Evolutionary conservation across 37 sponge, comb jelly and placozoan species (phyloP).

Genomic region (Chondrosia reniformis): DNA sequence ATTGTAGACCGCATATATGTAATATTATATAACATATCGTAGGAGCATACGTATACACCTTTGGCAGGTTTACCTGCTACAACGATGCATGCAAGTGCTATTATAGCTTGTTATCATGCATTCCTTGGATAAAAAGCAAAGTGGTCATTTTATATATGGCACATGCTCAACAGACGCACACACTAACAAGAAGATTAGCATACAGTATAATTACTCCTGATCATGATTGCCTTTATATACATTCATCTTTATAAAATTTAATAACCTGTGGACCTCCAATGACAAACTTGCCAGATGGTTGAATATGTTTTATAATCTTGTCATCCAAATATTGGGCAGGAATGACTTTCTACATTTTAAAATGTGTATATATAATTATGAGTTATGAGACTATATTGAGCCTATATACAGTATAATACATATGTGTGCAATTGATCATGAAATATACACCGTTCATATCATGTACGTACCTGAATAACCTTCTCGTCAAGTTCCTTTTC

Average conservation of each 20-base stretch:
- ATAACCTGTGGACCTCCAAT: conserved; percentile 91
- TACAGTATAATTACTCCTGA: neutral
- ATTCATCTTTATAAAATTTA: neutral
- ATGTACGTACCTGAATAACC: conserved; percentile 79
- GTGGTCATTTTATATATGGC: too few species aligned
- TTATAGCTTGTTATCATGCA: too few species aligned
- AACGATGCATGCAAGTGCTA: too few species aligned
- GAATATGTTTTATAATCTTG: conserved; percentile 80
- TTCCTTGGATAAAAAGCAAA: too few species aligned
- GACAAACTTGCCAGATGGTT: conserved; percentile 91
- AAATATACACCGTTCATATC: too few species aligned
- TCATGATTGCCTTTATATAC: neutral
- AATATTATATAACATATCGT: too few species aligned
- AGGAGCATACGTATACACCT: too few species aligned
- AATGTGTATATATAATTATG: too few species aligned
- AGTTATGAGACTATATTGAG: too few species aligned
- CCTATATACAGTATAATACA: neutral
- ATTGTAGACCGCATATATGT: too few species aligned
- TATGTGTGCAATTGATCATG: neutral
- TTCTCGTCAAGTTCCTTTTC: conserved; percentile 61
- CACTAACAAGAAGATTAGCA: neutral
- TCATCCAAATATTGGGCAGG: conserved; percentile 84
- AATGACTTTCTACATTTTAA: conserved; percentile 57
- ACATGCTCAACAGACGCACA: neutral
- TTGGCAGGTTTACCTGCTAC: too few species aligned